A percentile compares a stretch with the other conserved stretches of the same genome.
Evolutionary conservation across 2,113 vertebrate species (phyloP).

Genomic region (Channa argus): DNA sequence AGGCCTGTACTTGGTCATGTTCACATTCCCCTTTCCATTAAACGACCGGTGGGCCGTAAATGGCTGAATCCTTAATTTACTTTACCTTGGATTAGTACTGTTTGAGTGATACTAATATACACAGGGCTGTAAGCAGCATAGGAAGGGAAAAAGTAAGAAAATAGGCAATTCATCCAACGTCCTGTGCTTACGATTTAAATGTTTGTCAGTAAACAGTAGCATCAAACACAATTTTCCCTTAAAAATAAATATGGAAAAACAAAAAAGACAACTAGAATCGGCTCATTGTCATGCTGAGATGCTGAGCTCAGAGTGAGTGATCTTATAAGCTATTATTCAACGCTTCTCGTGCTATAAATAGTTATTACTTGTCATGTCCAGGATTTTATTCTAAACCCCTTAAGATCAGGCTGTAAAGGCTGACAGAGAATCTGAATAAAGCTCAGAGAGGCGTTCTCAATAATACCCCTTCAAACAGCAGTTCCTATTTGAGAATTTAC

Average conservation of each 20-base stretch:
- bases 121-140: constrained; percentile 23
- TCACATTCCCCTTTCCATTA: constrained; percentile 13
- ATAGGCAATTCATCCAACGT: constrained; percentile 34
- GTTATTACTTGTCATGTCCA: constrained; percentile 64
- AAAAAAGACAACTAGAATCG: constrained; percentile 13
- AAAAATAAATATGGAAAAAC: constrained; percentile 35
- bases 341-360: constrained; percentile 65
- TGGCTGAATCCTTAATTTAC: constrained; percentile 27
- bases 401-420: constrained; percentile 55
- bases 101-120: constrained; percentile 21
- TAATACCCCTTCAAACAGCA: constrained; percentile 52
- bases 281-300: constrained; percentile 39
- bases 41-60: constrained; percentile 16
- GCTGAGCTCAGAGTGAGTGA: constrained; percentile 41
- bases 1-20: constrained; percentile 48
- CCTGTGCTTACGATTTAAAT: constrained; percentile 42
- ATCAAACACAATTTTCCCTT: constrained; percentile 54
- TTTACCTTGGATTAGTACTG: constrained; percentile 4
- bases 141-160: background rate
- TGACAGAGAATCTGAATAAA: constrained; percentile 61
- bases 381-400: constrained; percentile 67
- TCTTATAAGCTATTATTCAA: constrained; percentile 68
- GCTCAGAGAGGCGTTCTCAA: constrained; percentile 51
- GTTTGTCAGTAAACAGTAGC: constrained; percentile 57
- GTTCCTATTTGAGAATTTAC: constrained; percentile 60